These are phyloP conservation scores for Poecilia velifera DNA, from an alignment of 2,797 vertebrate genomes.

Conservation along the genomic window DNA sequence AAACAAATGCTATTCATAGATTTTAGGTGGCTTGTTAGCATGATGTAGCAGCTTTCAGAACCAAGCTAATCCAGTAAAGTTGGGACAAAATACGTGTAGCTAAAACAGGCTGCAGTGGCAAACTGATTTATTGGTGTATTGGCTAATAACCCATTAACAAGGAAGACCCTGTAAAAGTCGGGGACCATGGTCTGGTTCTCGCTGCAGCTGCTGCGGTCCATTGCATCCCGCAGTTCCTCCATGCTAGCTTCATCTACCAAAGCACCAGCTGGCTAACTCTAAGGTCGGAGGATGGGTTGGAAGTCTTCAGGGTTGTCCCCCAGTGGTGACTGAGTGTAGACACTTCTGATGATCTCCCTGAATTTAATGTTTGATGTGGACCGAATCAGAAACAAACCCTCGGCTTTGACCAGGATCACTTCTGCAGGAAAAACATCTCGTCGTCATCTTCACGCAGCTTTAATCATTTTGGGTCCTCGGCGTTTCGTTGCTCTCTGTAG, in stretches of 20 bases:
- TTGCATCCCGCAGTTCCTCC: background rate
- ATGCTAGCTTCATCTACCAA: background rate
- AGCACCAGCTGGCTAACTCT: background rate
- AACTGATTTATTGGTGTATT: background rate
- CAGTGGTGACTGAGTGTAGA: slow-evolving; percentile 21
- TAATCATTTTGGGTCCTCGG: background rate
- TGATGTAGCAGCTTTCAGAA: background rate
- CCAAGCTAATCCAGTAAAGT: background rate
- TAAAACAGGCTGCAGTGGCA: background rate
- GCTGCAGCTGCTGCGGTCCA: background rate
- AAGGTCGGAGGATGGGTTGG: too few species aligned
- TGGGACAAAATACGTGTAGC: too few species aligned
- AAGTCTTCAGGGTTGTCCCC: background rate
- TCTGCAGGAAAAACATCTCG: background rate
- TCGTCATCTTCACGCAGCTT: background rate
- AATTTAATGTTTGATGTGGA: background rate
- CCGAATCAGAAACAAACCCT: background rate
- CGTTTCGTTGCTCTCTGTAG: background rate
- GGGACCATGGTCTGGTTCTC: background rate
- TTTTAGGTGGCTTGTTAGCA: background rate
- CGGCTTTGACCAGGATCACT: background rate
- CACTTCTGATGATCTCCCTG: background rate
- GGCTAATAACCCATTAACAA: background rate
- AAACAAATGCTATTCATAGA: background rate
- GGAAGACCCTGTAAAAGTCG: background rate